Evolutionary conservation across 2,888 invertebrate genomes (phyloP), one percentile per base, ranked within the genome.

Genomic region (Leptura quadrifasciata): DNA sequence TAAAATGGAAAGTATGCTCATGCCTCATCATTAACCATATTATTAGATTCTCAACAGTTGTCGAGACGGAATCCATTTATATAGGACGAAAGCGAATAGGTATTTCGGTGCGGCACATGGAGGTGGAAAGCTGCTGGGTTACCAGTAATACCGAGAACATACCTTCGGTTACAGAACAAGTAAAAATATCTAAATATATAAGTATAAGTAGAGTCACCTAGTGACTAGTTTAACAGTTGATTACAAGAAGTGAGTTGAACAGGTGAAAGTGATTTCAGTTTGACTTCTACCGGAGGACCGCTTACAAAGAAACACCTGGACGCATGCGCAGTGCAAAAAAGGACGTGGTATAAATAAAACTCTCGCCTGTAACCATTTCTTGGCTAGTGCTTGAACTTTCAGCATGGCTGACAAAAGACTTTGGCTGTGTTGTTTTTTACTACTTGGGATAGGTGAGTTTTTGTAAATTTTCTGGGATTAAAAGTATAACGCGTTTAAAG

Each of bases 301-400:
- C 74, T 64, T 47, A 78, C 68, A 68, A 39, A 73, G 65, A 69
- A 12, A 68, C 24, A 76, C 31, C 54, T 31, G 20, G n/a, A 79
- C 89, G 86, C 88, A 88, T 87, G 89, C 89, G 89, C 87, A 83
- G 65, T 83, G 72, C 75, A 78, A 84, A 84, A 87, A 86, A 83
- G 80, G 82, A 78, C 84, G 78, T 84, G 81, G 84, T 90, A 90
- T 90, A 90, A 89, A 89, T 89, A 89, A 88, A 89, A 88, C 89
- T 86, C 86, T 85, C 85, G 84, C 84, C 85, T 79, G 84, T 83
- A 82, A 74, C 86, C 89, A 89, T 88, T 89, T 88, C 89, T 89
- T 88, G 86, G 88, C 86, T 88, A 89, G 89, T 89, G 88, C 86
- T 87, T 84, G 86, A 87, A 84, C 83, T 84, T 81, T 84, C 84